phyloP scores from a whole-genome alignment of 2,888 invertebrate genomes.

The Graphium colonna region DNA sequence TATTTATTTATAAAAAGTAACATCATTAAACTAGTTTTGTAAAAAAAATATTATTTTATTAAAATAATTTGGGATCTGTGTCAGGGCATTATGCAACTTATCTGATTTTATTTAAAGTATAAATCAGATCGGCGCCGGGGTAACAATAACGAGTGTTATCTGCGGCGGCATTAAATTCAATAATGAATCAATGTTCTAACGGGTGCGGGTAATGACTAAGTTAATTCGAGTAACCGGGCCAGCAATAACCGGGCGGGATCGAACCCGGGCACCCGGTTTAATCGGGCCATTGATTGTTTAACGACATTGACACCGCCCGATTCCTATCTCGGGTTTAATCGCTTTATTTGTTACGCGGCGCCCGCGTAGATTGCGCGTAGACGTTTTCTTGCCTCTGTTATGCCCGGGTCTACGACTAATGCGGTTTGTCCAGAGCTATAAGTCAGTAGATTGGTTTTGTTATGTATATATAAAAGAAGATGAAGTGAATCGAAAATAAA shows the following conservation, averaged over 20 bases:
- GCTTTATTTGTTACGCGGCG: constrained; percentile 33
- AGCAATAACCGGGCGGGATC: constrained; percentile 37
- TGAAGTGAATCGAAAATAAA: too few relatives aligned
- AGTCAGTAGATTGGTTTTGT: too few relatives aligned
- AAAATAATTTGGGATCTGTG: too few relatives aligned
- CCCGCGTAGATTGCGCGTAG: too few relatives aligned
- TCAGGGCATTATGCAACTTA: background rate
- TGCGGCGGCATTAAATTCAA: constrained; percentile 38
- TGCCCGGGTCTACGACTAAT: background rate
- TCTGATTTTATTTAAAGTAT: constrained; percentile 5
- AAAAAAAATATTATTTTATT: too few relatives aligned
- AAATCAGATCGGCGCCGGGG: constrained; percentile 10
- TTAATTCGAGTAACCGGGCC: constrained; percentile 30
- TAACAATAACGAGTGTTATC: constrained; percentile 18
- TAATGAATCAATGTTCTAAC: constrained; percentile 40
- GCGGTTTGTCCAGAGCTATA: background rate
- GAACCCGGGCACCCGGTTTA: constrained; percentile 37
- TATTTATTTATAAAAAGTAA: too few relatives aligned
- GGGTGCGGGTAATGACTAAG: constrained; percentile 34
- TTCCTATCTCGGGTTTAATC: constrained; percentile 36
- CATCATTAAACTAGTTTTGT: too few relatives aligned
- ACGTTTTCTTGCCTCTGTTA: constrained; percentile 7
- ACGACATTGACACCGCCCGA: constrained; percentile 32
- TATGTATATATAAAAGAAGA: too few relatives aligned
- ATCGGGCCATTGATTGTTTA: constrained; percentile 45